Evolutionary conservation across 1,140 invertebrate species (phyloP).

Genomic region (Manduca sexta): DNA sequence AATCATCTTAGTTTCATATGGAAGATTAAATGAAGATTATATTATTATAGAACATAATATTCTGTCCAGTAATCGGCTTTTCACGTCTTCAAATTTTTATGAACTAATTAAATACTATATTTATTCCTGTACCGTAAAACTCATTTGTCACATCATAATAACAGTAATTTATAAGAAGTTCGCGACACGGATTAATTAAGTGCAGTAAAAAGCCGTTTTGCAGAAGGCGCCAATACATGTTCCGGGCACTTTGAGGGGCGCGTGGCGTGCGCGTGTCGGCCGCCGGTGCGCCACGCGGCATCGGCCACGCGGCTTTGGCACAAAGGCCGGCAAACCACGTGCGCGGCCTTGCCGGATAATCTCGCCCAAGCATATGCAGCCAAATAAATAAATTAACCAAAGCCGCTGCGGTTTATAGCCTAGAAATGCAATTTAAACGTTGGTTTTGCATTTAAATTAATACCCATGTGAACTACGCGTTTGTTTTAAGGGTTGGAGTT

Average conservation of each 20-base stretch:
- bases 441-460: slow-evolving; percentile 40
- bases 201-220: slow-evolving; percentile 50
- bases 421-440: slow-evolving; percentile 8
- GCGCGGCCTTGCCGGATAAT: slow-evolving; percentile 50
- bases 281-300: slow-evolving; percentile 2
- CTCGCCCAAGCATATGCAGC: slow-evolving; percentile 46
- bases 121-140: too few species aligned
- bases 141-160: too few species aligned
- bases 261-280: slow-evolving; percentile 25
- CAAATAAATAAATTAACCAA: slow-evolving; percentile 69
- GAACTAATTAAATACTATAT: too few species aligned
- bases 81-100: too few species aligned
- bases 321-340: slow-evolving; percentile 28
- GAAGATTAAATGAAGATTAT: too few species aligned
- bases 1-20: too few species aligned
- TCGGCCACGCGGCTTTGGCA: slow-evolving; percentile 6
- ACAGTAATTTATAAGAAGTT: slow-evolving; percentile 18
- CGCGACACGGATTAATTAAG: slow-evolving; percentile 57
- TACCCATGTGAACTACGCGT: slow-evolving; percentile 30
- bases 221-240: slow-evolving; percentile 50
- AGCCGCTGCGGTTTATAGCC: slow-evolving; percentile 25
- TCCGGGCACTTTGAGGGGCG: slow-evolving; percentile 44
- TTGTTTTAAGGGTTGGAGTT: not conserved
- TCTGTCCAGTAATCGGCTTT: too few species aligned
- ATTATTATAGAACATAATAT: too few species aligned